Evolutionary conservation across 2,888 invertebrate species (phyloP), one percentile per base, ranked within the genome.

Genomic region (Macrophya alboannulata): DNA sequence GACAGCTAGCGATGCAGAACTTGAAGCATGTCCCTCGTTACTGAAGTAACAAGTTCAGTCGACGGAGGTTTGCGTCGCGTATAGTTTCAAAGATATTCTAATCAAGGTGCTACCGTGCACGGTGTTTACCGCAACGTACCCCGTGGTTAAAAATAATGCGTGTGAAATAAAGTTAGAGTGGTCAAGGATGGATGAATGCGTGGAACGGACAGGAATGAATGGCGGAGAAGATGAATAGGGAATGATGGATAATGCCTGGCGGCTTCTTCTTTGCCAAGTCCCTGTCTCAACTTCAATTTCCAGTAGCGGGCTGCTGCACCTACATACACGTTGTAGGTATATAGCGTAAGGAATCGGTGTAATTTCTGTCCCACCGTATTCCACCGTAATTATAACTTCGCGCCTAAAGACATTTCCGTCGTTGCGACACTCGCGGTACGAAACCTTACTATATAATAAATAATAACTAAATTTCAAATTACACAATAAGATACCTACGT

Each of bases 171-270:
- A 55, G 81, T 79, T 81, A 81, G 85, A 85, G 79, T 82, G 71
- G 85, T 85, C 85, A 79, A 85, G 85, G 85, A 82, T 79, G 85
- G 82, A 83, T 81, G 85, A 81, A 85, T 71, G 82, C 85, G 82
- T 85, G 85, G 81, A 85, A 85, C 85, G 85, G 77, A 85, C 85
- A 55, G 31, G 85, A 79, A 85, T 85, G 85, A 85, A 85, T 85
- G 85, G 85, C 65, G 77, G 81, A 77, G 65, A 68, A 71, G 85
- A 71, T 82, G 85, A 82, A 79, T 79, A 85, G 79, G 81, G 85
- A 85, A 85, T 85, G 85, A 85, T 85, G 85, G 72, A 85, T 85
- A 81, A 85, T 71, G 71, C 79, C 82, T 68, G 82, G 84, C 74
- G 83, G 83, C 83, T 83, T 83, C 83, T 83, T 83, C 83, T 83